phyloP scores from a whole-genome alignment of 2,888 invertebrate species.

The Trissolcus japonicus region DNA sequence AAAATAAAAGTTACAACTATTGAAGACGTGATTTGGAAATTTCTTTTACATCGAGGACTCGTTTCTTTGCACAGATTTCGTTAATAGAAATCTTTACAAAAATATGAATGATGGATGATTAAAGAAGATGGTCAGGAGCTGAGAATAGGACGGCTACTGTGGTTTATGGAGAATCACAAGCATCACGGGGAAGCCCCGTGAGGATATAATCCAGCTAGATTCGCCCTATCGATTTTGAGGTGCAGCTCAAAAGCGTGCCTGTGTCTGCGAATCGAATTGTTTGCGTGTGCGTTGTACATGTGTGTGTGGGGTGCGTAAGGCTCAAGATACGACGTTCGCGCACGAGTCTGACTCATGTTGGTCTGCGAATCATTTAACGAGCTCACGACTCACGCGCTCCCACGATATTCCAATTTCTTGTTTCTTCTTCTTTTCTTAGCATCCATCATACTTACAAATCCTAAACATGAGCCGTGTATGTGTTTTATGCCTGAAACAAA shows the following conservation, averaged over 20 bases:
- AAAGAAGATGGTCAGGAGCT: constrained; percentile 26
- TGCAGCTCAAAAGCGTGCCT: constrained; percentile 65
- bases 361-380: constrained; percentile 58
- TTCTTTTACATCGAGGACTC: no score
- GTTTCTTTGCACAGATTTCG: no score
- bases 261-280: constrained; percentile 21
- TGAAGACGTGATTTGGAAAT: no score
- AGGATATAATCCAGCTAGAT: constrained; percentile 75
- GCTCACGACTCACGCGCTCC: constrained; percentile 51
- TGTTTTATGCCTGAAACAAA: not conserved
- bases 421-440: constrained; percentile 33
- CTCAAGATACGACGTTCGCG: constrained; percentile 54
- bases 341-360: constrained; percentile 64
- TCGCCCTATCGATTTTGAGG: constrained; percentile 75
- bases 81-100: not conserved
- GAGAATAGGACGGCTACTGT: constrained; percentile 61
- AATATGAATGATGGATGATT: constrained; percentile 29
- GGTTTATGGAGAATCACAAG: constrained; percentile 69
- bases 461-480: constrained; percentile 31
- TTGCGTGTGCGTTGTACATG: constrained; percentile 30
- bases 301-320: constrained; percentile 45
- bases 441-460: constrained; percentile 47
- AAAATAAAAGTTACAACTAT: no score
- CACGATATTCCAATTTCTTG: constrained; percentile 54
- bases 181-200: constrained; percentile 74